Evolutionary conservation across 64 coral and sea anemone species (phyloP).

Genomic region (Montipora foliosa): DNA sequence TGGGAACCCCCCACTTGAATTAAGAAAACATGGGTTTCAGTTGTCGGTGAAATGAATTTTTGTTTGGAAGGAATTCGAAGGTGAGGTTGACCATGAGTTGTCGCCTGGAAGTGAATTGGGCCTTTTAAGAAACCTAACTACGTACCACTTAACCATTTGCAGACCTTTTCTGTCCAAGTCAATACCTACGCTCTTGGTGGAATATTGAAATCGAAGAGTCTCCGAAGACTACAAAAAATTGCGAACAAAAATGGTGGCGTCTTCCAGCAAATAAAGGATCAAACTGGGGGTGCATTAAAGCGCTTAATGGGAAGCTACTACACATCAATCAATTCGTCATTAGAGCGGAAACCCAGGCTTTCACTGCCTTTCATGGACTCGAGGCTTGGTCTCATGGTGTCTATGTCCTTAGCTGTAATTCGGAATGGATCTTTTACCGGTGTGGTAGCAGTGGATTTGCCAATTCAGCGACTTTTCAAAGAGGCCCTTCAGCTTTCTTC

Average conservation of each 20-base stretch:
- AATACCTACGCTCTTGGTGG: constrained; percentile 41
- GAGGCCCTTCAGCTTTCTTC: constrained; percentile 1
- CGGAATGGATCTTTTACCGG: constrained; percentile 7
- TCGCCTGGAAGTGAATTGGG: too few species aligned
- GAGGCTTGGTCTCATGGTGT: constrained; percentile 15
- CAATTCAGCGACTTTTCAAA: constrained; percentile 14
- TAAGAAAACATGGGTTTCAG: too few species aligned
- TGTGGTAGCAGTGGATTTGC: constrained; percentile 23
- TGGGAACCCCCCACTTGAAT: too few species aligned
- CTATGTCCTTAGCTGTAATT: constrained; percentile 1
- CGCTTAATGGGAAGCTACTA: constrained; percentile 34
- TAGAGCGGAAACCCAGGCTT: not conserved
- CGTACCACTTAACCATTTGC: not conserved
- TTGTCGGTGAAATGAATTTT: too few species aligned
- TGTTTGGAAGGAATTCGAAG: too few species aligned
- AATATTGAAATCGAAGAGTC: not conserved
- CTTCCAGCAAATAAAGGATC: constrained; percentile 21
- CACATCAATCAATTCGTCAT: constrained; percentile 1
- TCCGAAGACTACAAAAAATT: constrained; percentile 33
- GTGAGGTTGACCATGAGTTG: too few species aligned
- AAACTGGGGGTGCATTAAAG: not conserved
- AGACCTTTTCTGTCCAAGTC: constrained; percentile 14
- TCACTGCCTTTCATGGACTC: constrained; percentile 17
- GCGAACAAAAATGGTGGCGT: constrained; percentile 5
- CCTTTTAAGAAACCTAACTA: not conserved